phyloP scores from a whole-genome alignment of 2,797 vertebrate species.

The Notolepis coatsorum region DNA sequence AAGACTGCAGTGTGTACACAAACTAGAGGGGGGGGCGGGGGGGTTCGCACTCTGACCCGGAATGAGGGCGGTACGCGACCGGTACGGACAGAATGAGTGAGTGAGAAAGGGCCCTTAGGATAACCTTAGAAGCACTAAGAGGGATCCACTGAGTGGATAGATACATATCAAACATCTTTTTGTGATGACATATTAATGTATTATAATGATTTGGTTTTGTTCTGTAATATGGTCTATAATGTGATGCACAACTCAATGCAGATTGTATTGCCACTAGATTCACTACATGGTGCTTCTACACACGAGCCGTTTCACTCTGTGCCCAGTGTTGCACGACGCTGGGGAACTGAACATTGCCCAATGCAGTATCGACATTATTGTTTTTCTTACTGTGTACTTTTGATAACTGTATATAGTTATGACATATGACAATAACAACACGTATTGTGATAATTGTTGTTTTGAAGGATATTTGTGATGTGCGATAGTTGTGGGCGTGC shows the following conservation, averaged over 20 bases:
- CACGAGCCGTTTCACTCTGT: constrained; percentile 46
- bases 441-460: background rate
- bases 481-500: constrained; percentile 21
- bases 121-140: too few relatives aligned
- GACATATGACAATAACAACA: background rate
- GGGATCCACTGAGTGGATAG: constrained; percentile 13
- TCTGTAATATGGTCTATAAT: too few relatives aligned
- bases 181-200: constrained; percentile 10
- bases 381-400: constrained; percentile 36
- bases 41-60: too few relatives aligned
- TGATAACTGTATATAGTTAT: constrained; percentile 26
- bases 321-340: constrained; percentile 57
- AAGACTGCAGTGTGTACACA: too few relatives aligned
- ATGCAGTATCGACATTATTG: constrained; percentile 12
- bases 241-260: constrained; percentile 13
- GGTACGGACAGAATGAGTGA: too few relatives aligned
- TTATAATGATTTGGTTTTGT: too few relatives aligned
- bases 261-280: constrained; percentile 6
- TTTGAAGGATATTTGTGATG: constrained; percentile 11
- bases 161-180: constrained; percentile 9
- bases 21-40: too few relatives aligned
- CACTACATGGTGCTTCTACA: constrained; percentile 1
- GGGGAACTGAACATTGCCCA: constrained; percentile 38
- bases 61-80: too few relatives aligned
- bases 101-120: too few relatives aligned